Base-by-base conservation (phyloP, 2,888 invertebrate genomes). In the Epinotia bilunana region DNA sequence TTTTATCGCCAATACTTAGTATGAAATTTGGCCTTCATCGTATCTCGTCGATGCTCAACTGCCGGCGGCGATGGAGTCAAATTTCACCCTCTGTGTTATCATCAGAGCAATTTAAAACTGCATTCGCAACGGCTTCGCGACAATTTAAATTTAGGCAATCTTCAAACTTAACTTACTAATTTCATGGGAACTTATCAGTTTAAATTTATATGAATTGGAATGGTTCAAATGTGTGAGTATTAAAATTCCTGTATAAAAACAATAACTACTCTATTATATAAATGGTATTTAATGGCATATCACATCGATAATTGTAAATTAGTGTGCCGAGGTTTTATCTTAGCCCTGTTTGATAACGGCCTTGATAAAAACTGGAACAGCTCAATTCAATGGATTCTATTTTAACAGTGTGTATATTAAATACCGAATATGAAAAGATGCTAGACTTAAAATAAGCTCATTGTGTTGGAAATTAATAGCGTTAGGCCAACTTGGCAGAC, bases 371-470 rank as follows among this genome's bases (percentile, higher is more conserved):
- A 43, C 46, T 53, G 46, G 65, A 58, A n/a, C 53, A 61, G 33
- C 28, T 67, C 39, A 57, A 16, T 65, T 33, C 20, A 3, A 62
- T 61, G 58, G 55, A 55, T 62, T 39, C 28, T 69, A 62, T 71
- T 70, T 67, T 55, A 78, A 75, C 73, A 72, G 71, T 73, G 39
- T 67, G 53, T 76, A 77, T 67, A 75, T 77, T 28, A 67, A 69
- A 74, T 73, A 71, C 33, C 58, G 70, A 78, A 73, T 74, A 76
- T 75, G 72, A 76, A 71, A 77, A 84, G 84, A 82, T 80, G 81
- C 87, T 91, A 90, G 81, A 84, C 81, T 90, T 57, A 75, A 92
- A 88, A 92, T 91, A 92, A 92, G 92, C 92, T 92, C 92, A 82
- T 87, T 87, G 86, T 86, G 78, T 78, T 83, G 82, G 76, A 86